Evolutionary conservation across 1,140 invertebrate genomes (phyloP).

Genomic region (Paraescarpia echinospica): DNA sequence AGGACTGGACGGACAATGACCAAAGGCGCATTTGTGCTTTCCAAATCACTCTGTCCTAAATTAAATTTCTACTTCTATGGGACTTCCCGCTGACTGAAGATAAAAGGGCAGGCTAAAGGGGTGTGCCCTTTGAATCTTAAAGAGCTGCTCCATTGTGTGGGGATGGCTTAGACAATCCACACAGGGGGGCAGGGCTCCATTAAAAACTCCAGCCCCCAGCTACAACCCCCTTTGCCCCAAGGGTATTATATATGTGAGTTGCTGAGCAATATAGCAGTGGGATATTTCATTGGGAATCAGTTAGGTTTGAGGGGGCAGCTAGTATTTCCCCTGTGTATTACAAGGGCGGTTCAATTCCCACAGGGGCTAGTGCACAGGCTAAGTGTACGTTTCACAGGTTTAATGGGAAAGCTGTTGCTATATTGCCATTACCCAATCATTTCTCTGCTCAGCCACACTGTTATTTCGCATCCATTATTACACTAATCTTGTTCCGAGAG

Average conservation of each 20-base stretch:
- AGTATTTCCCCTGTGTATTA: neutral
- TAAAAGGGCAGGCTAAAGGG: neutral
- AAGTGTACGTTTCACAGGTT: neutral
- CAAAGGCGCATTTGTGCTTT: neutral
- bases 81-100: neutral
- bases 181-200: neutral
- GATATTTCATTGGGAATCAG: neutral
- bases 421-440: constrained; percentile 1
- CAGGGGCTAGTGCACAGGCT: neutral
- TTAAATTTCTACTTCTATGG: constrained; percentile 6
- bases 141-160: constrained; percentile 3
- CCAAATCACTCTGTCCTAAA: constrained; percentile 1
- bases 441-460: neutral
- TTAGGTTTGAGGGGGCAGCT: neutral
- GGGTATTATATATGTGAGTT: neutral
- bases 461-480: neutral
- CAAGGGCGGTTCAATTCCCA: neutral
- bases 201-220: neutral
- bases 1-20: neutral
- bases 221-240: neutral
- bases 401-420: neutral
- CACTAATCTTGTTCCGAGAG: neutral
- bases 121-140: constrained; percentile 5
- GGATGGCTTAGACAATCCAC: neutral
- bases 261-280: neutral